Evolutionary conservation across 2,888 invertebrate genomes (phyloP).

Genomic region (Apodemia mormo): DNA sequence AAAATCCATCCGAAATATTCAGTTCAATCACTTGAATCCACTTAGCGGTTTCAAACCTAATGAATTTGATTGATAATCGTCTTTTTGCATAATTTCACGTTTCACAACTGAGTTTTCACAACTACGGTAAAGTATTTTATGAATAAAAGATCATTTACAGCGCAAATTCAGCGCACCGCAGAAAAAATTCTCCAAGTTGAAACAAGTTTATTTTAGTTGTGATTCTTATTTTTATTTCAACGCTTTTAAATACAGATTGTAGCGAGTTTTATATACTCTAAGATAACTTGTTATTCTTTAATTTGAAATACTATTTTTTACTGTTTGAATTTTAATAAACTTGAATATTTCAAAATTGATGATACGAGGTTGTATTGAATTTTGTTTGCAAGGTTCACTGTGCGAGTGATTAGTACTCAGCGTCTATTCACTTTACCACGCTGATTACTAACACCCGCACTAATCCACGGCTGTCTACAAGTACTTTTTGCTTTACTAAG

Average conservation of each 20-base stretch:
- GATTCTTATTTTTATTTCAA: constrained; percentile 10
- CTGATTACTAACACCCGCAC: too few species aligned
- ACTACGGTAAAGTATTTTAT: constrained; percentile 10
- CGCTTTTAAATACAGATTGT: not conserved
- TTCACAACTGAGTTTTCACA: constrained; percentile 12
- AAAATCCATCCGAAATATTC: not conserved
- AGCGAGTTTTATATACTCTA: not conserved
- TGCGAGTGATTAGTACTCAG: too few species aligned
- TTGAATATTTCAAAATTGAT: too few species aligned
- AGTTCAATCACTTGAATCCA: constrained; percentile 14
- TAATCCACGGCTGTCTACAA: too few species aligned
- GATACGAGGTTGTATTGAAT: too few species aligned
- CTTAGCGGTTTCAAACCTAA: constrained; percentile 45
- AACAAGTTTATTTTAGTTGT: constrained; percentile 15
- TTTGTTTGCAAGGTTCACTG: too few species aligned
- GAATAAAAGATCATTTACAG: constrained; percentile 16
- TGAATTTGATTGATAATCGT: constrained; percentile 54
- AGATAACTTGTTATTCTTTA: too few species aligned
- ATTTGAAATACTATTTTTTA: too few species aligned
- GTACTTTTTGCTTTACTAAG: too few species aligned
- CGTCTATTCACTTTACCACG: too few species aligned
- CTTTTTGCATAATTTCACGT: constrained; percentile 22
- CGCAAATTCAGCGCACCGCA: constrained; percentile 1
- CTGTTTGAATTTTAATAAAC: too few species aligned
- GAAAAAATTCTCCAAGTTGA: constrained; percentile 12